Evolutionary conservation across 2,797 vertebrate genomes (phyloP).

Genomic region (Echiichthys vipera): DNA sequence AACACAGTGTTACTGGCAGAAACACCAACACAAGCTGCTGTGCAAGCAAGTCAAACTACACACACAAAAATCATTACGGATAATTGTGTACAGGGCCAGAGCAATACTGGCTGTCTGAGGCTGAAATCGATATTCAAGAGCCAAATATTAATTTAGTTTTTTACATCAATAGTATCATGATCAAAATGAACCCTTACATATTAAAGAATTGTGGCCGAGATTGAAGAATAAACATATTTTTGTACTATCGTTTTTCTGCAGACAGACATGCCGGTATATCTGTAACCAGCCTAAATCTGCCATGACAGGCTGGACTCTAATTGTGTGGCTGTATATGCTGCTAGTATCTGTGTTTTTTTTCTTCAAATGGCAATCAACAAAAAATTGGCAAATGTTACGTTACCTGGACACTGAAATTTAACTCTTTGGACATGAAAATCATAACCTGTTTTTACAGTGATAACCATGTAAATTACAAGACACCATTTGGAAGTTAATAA

Average conservation of each 20-base stretch:
- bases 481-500: background rate
- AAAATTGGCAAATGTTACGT: background rate
- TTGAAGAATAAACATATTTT: conserved; percentile 5
- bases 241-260: too few species aligned
- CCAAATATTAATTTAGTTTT: background rate
- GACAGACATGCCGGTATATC: background rate
- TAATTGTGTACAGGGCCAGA: background rate
- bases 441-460: conserved; percentile 23
- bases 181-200: conserved; percentile 12
- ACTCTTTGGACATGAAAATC: background rate
- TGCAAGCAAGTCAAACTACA: conserved; percentile 6
- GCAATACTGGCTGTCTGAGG: conserved; percentile 5
- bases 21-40: conserved; percentile 2
- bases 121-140: background rate
- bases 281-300: background rate
- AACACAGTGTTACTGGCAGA: conserved; percentile 6
- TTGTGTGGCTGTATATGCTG: background rate
- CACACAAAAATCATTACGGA: background rate
- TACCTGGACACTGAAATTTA: background rate
- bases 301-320: background rate
- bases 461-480: conserved; percentile 1
- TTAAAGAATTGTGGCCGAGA: background rate
- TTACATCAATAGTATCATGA: background rate
- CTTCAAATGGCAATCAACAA: background rate
- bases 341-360: background rate